phyloP scores from a whole-genome alignment of 2,888 invertebrate genomes.

The Hymenopus coronatus region DNA sequence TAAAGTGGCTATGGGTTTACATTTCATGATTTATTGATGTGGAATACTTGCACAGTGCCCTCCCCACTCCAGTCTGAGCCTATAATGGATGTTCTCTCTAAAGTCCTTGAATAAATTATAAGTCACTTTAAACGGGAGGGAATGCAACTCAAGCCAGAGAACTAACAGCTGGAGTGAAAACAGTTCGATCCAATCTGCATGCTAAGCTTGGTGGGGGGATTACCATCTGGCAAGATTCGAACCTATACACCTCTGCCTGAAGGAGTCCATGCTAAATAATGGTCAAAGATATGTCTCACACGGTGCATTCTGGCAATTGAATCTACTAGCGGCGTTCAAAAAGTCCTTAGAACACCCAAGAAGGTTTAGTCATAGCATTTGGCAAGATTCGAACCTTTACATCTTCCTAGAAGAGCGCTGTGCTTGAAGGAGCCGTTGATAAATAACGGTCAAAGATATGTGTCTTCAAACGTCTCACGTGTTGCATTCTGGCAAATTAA shows the following conservation, averaged over 20 bases:
- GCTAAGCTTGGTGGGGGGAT: background rate
- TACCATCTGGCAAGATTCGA: background rate
- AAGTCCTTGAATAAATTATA: conserved; percentile 18
- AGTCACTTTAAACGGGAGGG: conserved; percentile 11
- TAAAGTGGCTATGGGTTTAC: background rate
- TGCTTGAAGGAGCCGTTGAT: background rate
- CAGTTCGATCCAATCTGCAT: conserved; percentile 14
- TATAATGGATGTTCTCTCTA: conserved; percentile 19
- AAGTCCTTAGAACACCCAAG: no score
- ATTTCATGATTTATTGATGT: conserved; percentile 8
- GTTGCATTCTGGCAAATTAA: no score
- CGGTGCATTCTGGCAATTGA: no score
- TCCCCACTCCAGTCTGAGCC: conserved; percentile 7
- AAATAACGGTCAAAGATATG: background rate
- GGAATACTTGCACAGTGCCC: background rate
- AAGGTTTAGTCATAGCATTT: no score
- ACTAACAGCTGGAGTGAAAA: conserved; percentile 3
- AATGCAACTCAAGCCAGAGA: background rate
- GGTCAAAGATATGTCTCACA: no score
- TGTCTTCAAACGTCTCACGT: no score
- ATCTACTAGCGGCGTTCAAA: no score
- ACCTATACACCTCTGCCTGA: no score
- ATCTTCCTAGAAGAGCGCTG: no score
- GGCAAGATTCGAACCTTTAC: no score
- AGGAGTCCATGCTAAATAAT: no score